Conservation (phyloP, 2,888 invertebrate genomes). For the Diaprepes abbreviatus region DNA sequence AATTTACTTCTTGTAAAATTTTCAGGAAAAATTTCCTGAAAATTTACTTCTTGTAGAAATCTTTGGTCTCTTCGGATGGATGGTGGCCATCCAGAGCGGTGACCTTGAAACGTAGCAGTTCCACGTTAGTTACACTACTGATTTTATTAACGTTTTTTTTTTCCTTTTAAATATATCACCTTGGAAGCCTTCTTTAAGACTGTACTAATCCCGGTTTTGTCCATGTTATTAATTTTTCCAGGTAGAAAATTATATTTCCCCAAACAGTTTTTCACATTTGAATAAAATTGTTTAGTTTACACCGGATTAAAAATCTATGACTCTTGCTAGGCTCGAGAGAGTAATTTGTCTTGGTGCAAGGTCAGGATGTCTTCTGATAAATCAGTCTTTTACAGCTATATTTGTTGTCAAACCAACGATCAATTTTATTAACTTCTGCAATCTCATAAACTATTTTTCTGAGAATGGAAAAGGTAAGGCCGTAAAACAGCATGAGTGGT, state of each 20-base stretch:
- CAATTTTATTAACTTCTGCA: too few species aligned
- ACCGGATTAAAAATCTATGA: constrained; percentile 12
- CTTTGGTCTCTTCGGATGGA: too few species aligned
- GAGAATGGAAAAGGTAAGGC: not conserved
- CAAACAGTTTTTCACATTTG: too few species aligned
- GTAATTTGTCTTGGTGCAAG: constrained; percentile 1
- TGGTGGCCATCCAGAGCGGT: too few species aligned
- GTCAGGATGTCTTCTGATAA: too few species aligned
- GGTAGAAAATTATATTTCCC: constrained; percentile 14
- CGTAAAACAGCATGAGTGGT: not conserved
- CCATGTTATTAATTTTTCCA: constrained; percentile 2
- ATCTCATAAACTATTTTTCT: constrained; percentile 18
- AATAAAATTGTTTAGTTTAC: not conserved
- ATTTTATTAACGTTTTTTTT: constrained; percentile 14
- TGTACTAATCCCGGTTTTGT: constrained; percentile 9
- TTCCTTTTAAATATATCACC: constrained; percentile 16
- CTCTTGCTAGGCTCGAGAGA: too few species aligned
- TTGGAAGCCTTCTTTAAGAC: constrained; percentile 6
- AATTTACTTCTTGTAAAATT: too few species aligned
- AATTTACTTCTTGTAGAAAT: too few species aligned
- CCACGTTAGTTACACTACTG: too few species aligned
- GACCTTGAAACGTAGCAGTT: too few species aligned
- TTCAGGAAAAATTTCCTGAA: too few species aligned
- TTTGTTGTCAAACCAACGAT: constrained; percentile 11
- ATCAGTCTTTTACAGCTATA: constrained; percentile 7